These are phyloP conservation scores for Sinentomon sp. DNA, from an alignment of 2,888 invertebrate species.

Conservation along the genomic window DNA sequence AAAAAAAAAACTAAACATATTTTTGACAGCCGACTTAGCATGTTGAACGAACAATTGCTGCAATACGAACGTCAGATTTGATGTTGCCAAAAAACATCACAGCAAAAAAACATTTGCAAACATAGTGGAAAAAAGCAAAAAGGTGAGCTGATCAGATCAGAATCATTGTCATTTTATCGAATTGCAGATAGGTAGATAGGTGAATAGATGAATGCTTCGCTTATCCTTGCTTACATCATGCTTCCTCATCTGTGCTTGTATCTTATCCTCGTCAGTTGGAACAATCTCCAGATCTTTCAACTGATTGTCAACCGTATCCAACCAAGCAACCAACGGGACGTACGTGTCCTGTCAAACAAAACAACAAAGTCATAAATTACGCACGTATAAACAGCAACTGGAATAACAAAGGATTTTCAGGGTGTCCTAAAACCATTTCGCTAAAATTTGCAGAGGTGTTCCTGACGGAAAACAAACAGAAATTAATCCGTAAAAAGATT, in stretches of 20 bases:
- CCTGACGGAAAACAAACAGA: no score
- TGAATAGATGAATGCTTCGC: background rate
- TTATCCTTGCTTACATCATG: constrained; percentile 32
- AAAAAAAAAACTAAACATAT: no score
- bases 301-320: constrained; percentile 57
- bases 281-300: constrained; percentile 68
- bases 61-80: no score
- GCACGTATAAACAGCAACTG: no score
- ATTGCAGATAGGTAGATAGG: background rate
- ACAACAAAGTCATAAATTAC: no score
- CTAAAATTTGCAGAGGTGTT: no score
- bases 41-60: no score
- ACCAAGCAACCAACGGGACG: constrained; percentile 67
- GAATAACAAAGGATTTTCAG: no score
- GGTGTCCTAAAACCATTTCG: no score
- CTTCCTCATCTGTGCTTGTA: constrained; percentile 62
- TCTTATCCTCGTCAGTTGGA: constrained; percentile 81
- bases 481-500: no score
- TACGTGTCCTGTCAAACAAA: no score
- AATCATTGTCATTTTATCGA: background rate
- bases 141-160: background rate
- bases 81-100: background rate
- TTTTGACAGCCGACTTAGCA: no score
- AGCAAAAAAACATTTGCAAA: background rate
- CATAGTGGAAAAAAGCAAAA: background rate